Percentiles rank a stretch among this genome's conserved stretches.
phyloP scores from a whole-genome alignment of 2,888 invertebrate genomes.

The Epicampocera succincta region DNA sequence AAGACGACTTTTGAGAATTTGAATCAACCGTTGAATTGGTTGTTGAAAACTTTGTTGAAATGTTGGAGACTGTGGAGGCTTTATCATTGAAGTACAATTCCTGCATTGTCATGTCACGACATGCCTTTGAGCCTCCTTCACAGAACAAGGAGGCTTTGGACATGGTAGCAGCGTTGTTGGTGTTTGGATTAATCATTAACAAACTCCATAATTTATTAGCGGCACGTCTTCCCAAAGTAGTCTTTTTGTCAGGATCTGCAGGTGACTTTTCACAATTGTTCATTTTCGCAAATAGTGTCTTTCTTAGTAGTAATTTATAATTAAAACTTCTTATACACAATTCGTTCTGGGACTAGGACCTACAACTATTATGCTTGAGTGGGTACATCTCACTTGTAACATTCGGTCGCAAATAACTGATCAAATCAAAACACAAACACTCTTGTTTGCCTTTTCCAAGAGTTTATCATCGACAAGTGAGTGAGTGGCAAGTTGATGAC shows the following conservation, averaged over 20 bases:
- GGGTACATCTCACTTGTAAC: neutral
- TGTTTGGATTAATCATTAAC: conserved; percentile 50
- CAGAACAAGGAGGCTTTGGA: neutral
- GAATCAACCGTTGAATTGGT: conserved; percentile 72
- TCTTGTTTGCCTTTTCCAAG: neutral
- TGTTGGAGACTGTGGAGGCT: conserved; percentile 58
- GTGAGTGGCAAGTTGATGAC: conserved; percentile 22
- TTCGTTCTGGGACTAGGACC: too few relatives aligned
- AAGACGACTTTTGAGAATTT: conserved; percentile 72
- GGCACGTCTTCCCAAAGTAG: conserved; percentile 63
- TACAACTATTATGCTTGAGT: conserved; percentile 1
- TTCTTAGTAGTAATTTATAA: neutral
- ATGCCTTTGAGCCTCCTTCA: conserved; percentile 44
- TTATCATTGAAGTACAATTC: conserved; percentile 66
- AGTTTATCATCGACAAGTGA: neutral
- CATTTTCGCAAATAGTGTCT: conserved; percentile 36
- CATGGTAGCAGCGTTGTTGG: neutral
- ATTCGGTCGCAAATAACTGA: conserved; percentile 11
- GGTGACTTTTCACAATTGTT: conserved; percentile 47
- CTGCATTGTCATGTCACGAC: conserved; percentile 62
- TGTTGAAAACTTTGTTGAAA: conserved; percentile 62
- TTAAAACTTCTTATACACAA: neutral
- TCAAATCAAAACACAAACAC: conserved; percentile 6
- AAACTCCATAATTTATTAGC: conserved; percentile 64
- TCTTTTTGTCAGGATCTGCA: conserved; percentile 26